phyloP scores from a whole-genome alignment of 2,797 vertebrate genomes.

The Megalops cyprinoides region DNA sequence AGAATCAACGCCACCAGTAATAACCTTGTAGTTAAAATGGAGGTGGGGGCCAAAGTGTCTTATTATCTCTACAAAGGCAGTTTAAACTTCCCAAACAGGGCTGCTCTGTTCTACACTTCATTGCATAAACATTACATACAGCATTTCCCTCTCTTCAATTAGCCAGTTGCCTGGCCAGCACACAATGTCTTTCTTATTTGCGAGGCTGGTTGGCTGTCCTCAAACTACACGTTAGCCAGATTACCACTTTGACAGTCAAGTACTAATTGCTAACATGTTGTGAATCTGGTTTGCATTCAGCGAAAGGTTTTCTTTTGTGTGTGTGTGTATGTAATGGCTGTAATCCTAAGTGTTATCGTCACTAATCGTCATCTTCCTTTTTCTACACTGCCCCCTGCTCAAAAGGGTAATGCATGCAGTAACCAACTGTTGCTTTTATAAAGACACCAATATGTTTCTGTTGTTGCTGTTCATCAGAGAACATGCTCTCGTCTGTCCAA shows the following conservation, averaged over 20 bases:
- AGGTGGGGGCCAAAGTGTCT: not conserved
- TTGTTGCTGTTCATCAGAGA: too few relatives aligned
- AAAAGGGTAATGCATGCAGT: not conserved
- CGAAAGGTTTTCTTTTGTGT: not conserved
- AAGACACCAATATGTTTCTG: not conserved
- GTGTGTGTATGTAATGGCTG: not conserved
- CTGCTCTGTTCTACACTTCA: not conserved
- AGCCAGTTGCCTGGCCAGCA: not conserved
- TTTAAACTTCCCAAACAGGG: not conserved
- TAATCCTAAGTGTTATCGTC: slow-evolving; percentile 1
- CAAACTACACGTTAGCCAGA: not conserved
- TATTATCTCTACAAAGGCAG: not conserved
- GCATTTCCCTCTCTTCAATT: not conserved
- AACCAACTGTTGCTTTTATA: not conserved
- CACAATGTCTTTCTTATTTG: slow-evolving; percentile 20
- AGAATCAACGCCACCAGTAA: not conserved
- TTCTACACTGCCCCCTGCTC: not conserved
- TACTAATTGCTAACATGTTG: slow-evolving; percentile 23
- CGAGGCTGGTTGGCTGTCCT: slow-evolving; percentile 1
- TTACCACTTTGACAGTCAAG: slow-evolving; percentile 1
- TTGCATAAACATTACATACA: slow-evolving; percentile 6
- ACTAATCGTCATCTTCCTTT: not conserved
- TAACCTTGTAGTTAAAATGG: not conserved
- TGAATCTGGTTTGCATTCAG: slow-evolving; percentile 9
- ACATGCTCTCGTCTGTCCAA: too few relatives aligned